These are phyloP conservation scores for Mastomys coucha DNA, from an alignment of 2,113 vertebrate species.

Conservation along the genomic window DNA sequence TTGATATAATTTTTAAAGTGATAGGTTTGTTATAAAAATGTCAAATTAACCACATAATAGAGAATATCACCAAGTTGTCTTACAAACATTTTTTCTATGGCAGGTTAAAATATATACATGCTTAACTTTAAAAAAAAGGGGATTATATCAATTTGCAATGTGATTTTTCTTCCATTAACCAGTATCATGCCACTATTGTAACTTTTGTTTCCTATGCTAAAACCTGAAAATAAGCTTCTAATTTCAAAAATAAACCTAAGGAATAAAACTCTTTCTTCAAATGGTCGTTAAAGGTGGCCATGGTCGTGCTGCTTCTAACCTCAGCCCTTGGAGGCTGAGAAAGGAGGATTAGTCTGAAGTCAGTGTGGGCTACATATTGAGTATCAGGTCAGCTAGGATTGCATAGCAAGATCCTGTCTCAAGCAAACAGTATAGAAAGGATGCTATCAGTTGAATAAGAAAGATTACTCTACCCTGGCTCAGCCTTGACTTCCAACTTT, in stretches of 20 bases:
- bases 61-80: slow-evolving; percentile 57
- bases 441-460: slow-evolving; percentile 11
- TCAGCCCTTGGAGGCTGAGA: neutral
- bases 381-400: no score
- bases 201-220: slow-evolving; percentile 36
- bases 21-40: slow-evolving; percentile 48
- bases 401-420: neutral
- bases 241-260: neutral
- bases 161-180: slow-evolving; percentile 22
- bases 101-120: slow-evolving; percentile 1
- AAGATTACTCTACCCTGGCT: slow-evolving; percentile 14
- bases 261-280: slow-evolving; percentile 40
- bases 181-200: neutral
- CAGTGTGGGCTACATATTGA: neutral
- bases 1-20: slow-evolving; percentile 56
- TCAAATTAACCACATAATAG: slow-evolving; percentile 17
- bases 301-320: neutral
- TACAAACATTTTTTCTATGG: neutral
- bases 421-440: neutral
- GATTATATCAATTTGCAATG: slow-evolving; percentile 27
- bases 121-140: neutral
- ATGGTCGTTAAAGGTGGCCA: neutral
- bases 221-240: slow-evolving; percentile 33
- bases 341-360: neutral
- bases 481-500: neutral